Percentiles rank a stretch among this genome's conserved stretches.
Conservation (phyloP, 2,113 vertebrate genomes). For the Heterotis niloticus region DNA sequence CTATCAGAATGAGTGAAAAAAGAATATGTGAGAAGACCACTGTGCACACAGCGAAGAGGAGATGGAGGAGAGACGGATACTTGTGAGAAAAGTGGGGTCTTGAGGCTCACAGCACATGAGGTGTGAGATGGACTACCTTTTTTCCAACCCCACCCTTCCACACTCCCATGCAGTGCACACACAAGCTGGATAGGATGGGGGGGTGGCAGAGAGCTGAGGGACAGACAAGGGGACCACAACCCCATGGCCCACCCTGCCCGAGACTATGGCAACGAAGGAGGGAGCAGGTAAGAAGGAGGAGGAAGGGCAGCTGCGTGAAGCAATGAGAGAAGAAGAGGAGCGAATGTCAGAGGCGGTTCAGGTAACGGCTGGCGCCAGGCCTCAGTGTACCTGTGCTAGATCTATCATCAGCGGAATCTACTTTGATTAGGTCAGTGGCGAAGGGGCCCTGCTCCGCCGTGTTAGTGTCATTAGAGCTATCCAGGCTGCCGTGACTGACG, state of each 20-base stretch:
- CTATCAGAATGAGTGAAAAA: neutral
- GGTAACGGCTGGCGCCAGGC: constrained; percentile 7
- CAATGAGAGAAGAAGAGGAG: constrained; percentile 15
- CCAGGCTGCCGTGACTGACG: constrained; percentile 78
- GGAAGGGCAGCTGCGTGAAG: constrained; percentile 19
- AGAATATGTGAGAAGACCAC: neutral
- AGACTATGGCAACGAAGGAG: neutral
- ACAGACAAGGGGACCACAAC: neutral
- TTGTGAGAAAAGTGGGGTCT: constrained; percentile 13
- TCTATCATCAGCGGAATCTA: constrained; percentile 78
- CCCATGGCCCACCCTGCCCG: neutral
- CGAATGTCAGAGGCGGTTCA: constrained; percentile 26
- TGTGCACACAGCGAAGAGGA: neutral
- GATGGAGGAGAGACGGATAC: constrained; percentile 13
- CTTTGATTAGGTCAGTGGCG: constrained; percentile 74
- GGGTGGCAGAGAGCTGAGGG: neutral
- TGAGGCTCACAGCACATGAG: constrained; percentile 38
- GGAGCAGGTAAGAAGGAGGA: neutral
- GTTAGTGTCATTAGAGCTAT: constrained; percentile 73
- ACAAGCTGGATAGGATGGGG: constrained; percentile 9
- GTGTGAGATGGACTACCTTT: constrained; percentile 13
- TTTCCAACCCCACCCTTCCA: constrained; percentile 23
- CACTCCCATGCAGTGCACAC: constrained; percentile 17
- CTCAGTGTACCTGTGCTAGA: constrained; percentile 71
- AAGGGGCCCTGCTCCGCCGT: constrained; percentile 71